Conservation (phyloP, 64 coral and sea anemone species). For the Stichodactyla helianthus region DNA sequence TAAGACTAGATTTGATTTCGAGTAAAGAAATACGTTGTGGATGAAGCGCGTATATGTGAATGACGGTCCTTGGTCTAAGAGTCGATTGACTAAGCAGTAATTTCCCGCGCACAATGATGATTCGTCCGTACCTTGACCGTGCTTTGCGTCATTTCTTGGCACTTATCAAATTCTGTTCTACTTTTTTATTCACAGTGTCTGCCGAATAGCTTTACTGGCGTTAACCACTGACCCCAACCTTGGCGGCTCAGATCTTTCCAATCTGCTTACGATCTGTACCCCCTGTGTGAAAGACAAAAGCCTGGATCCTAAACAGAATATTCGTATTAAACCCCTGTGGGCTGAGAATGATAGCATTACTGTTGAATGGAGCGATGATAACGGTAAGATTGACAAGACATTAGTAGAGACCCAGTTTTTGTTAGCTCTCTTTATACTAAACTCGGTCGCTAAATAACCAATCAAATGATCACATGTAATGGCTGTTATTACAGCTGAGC, state of each 20-base stretch:
- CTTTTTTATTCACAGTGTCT: slow-evolving; percentile 38
- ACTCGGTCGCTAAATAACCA: too few species aligned
- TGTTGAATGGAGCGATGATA: slow-evolving; percentile 44
- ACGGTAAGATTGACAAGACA: neutral
- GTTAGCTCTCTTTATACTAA: too few species aligned
- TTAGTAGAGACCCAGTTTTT: too few species aligned
- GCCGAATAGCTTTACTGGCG: slow-evolving; percentile 51
- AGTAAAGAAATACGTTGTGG: too few species aligned
- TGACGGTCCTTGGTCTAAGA: too few species aligned
- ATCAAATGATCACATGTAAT: too few species aligned
- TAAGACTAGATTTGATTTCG: too few species aligned
- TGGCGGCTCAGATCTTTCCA: slow-evolving; percentile 68
- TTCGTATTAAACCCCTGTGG: slow-evolving; percentile 23
- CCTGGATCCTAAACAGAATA: slow-evolving; percentile 22
- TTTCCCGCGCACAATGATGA: too few species aligned
- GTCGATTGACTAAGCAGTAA: too few species aligned
- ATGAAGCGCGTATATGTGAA: too few species aligned
- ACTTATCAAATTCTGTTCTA: neutral
- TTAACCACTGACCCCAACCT: slow-evolving; percentile 45
- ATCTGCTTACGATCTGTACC: slow-evolving; percentile 57
- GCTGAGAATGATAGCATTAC: slow-evolving; percentile 50
- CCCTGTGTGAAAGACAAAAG: slow-evolving; percentile 29
- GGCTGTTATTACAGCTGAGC: too few species aligned
- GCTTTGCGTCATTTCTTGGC: too few species aligned
- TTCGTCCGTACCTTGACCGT: neutral